Evolutionary conservation across 2,113 vertebrate genomes (phyloP), one percentile per base, ranked within the genome.

Genomic region (Pipra filicauda): DNA sequence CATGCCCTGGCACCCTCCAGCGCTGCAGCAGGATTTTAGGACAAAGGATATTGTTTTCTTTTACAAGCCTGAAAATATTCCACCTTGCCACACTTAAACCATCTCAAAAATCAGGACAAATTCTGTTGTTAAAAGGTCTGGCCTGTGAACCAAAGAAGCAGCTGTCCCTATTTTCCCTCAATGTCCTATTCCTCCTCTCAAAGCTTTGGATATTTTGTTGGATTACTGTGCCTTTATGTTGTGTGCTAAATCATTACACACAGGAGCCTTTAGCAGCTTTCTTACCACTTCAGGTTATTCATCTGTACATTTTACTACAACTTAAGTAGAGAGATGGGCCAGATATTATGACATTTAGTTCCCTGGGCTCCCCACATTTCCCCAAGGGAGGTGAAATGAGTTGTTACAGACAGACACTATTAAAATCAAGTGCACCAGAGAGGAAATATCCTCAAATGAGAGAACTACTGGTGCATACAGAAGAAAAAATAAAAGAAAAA

Each of bases 381-480:
- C 93, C 89, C 93, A 93, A 80, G 94, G 95, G 91, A 96, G 92
- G 52, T 76, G 80, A 94, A 94, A 91, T 37, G 89, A 95, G 88
- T 95, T 96, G 80, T 95, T 96, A 96, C 85, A 96, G 91, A 95
- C 73, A 97, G 88, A 94, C 67, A 85, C 71, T 96, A 95, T 94
- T 97, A 96, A 96, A 94, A 96, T 96, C 95, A 96, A 94, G 66
- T 93, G 96, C 93, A 96, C 61, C 81, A 92, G 86, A 94, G 93
- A 93, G 95, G 91, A 97, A 95, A 91, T 93, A 95, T 82, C 72
- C 62, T 92, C 73, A 91, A 95, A 88, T 88, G 94, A 95, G 83
- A 93, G 84, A 94, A 52, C 82, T 93, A 87, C 72, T 91, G 83
- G 80, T 88, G 90, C 95, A 96, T 89, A 87, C 24, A 86, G 89